Percentiles rank a stretch among this genome's conserved stretches.
These are phyloP conservation scores for Ictalurus furcatus DNA, from an alignment of 2,113 vertebrate species.

Conservation along the genomic window DNA sequence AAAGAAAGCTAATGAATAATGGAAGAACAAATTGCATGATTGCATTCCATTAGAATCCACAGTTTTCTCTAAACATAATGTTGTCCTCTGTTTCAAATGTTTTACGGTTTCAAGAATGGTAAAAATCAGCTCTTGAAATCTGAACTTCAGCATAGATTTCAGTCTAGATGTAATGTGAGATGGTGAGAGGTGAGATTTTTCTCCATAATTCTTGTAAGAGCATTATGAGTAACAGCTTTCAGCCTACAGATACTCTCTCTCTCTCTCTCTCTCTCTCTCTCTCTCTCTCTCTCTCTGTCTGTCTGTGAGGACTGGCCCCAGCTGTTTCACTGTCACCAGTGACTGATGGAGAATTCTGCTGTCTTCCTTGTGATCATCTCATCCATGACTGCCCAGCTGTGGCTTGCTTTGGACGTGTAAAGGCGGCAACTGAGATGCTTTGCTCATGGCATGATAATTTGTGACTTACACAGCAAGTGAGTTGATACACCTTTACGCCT, in stretches of 20 bases:
- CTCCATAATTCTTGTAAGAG: not conserved
- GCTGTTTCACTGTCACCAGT: conserved; percentile 37
- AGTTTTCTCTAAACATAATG: not conserved
- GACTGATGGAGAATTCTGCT: conserved; percentile 28
- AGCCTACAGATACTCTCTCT: not conserved
- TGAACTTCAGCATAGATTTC: not conserved
- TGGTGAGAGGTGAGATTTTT: too few relatives aligned
- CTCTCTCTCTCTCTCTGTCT: not conserved
- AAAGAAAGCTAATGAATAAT: not conserved
- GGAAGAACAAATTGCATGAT: not conserved
- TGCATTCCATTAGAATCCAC: not conserved
- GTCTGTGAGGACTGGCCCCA: not conserved
- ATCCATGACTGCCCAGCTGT: conserved; percentile 2
- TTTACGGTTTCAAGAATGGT: not conserved
- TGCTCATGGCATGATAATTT: not conserved
- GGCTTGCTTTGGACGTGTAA: not conserved
- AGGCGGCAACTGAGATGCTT: not conserved
- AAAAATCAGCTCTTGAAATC: not conserved
- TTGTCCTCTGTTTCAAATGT: not conserved
- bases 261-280: not conserved
- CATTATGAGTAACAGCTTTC: conserved; percentile 12
- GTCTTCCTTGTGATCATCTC: conserved; percentile 12
- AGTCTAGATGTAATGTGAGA: not conserved
- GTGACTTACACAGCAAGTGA: not conserved
- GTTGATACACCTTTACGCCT: not conserved